phyloP scores from a whole-genome alignment of 2,888 invertebrate genomes.

The Drosophila pegasa region DNA sequence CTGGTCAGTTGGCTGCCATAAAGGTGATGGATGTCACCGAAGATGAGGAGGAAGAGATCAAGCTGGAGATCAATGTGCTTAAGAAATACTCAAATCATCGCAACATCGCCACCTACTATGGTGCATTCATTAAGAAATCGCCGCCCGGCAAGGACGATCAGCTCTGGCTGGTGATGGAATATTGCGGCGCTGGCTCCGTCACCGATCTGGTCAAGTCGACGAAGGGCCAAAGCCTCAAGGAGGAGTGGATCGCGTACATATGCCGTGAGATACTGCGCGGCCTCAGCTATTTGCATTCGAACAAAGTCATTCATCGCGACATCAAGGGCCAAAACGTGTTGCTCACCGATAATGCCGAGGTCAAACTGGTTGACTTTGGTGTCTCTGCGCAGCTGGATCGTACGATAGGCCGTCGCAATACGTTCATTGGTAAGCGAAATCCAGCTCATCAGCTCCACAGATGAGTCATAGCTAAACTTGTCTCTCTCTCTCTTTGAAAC shows the following conservation, averaged over 20 bases:
- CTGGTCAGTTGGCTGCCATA: constrained; percentile 99
- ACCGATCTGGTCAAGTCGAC: constrained; percentile 99
- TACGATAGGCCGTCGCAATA: constrained; percentile 99
- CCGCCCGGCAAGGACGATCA: constrained; percentile 99
- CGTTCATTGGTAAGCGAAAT: constrained; percentile 90
- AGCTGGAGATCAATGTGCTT: constrained; percentile 99
- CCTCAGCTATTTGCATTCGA: constrained; percentile 98
- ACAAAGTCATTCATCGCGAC: constrained; percentile 99
- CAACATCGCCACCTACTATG: constrained; percentile 99
- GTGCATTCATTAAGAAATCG: constrained; percentile 99
- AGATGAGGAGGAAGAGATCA: constrained; percentile 99
- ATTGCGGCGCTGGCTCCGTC: constrained; percentile 99
- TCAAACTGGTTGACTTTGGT: constrained; percentile 99
- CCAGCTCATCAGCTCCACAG: neutral
- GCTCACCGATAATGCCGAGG: constrained; percentile 99
- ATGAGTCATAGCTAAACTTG: constrained; percentile 22
- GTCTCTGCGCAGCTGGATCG: constrained; percentile 99
- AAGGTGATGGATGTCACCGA: constrained; percentile 99
- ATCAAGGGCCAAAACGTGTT: constrained; percentile 99
- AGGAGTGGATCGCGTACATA: constrained; percentile 99
- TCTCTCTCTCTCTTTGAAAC: constrained; percentile 5
- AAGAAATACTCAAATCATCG: constrained; percentile 99
- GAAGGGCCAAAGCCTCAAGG: constrained; percentile 98
- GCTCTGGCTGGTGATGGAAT: constrained; percentile 99
- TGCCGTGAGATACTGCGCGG: constrained; percentile 98